Evolutionary conservation across 2,113 vertebrate species (phyloP), one percentile per base, ranked within the genome.

Genomic region (Tupaia chinensis): DNA sequence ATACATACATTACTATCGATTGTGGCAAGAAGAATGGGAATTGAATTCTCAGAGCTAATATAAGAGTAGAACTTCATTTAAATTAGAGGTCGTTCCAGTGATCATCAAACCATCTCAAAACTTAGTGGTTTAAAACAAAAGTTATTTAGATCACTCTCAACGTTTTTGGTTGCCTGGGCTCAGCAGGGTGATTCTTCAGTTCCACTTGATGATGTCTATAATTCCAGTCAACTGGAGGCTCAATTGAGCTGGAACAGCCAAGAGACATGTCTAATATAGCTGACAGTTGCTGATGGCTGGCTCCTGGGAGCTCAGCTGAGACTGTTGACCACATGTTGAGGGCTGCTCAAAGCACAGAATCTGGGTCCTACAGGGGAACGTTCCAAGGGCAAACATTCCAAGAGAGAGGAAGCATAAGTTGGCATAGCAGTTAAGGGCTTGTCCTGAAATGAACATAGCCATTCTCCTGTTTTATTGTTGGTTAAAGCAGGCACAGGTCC

Each of bases 161-260:
- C 69, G 78, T n/a, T 73, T 13, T 32, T 69, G 83, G 63, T 60
- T 87, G n/a, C 29, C 53, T 63, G 63, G 60, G 15, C 25, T 95
- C 53, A 83, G 56, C 81, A 68, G 23, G 44, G 16, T 4, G n/a
- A 32, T 44, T 91, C 70, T 93, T 91, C 54, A 80, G 23, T 80
- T 53, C 29, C 34, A 8, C 0, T 0, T 63, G 32, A 44, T 22
- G 13, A 8, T 3, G 17, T 34, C 14, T 20, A 5, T 7, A 32
- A 12, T 23, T 58, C 0, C 20, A 34, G 2, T 53, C 2, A 7
- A 9, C 1, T 10, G 8, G 23, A 14, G 25, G 9, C 15, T 53
- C 56, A 22, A 20, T 54, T 12, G 22, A 16, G 17, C 19, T 56
- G 7, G 58, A 68, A 76, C 34, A 87, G 6, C 23, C 56, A 32